Percentiles rank a stretch among this genome's conserved stretches.
phyloP scores from a whole-genome alignment of 2,113 vertebrate genomes.

The Aldabrachelys gigantea region DNA sequence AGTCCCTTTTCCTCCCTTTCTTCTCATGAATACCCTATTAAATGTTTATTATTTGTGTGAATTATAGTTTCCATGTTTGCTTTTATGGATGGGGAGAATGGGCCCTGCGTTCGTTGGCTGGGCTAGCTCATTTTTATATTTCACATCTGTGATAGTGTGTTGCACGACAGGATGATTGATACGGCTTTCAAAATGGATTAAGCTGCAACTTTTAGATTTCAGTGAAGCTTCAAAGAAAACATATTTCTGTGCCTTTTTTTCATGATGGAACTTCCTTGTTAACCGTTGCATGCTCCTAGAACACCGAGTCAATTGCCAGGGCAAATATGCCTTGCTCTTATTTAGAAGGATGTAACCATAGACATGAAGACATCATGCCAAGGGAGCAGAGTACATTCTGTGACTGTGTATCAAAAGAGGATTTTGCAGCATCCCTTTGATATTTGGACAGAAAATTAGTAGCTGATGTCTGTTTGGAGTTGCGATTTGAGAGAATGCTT shows the following conservation, averaged over 20 bases:
- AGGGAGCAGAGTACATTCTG: neutral
- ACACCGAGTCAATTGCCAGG: neutral
- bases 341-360: neutral
- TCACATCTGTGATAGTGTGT: constrained; percentile 28
- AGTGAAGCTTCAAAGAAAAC: constrained; percentile 76
- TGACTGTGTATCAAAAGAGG: neutral
- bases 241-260: constrained; percentile 44
- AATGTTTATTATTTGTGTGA: constrained; percentile 24
- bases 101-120: neutral
- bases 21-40: neutral
- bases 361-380: neutral
- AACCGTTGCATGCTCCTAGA: neutral
- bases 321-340: neutral
- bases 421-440: neutral
- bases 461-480: neutral
- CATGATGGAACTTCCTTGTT: neutral
- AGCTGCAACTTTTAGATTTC: constrained; percentile 30
- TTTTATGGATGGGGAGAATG: neutral
- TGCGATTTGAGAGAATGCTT: neutral
- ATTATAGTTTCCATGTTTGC: constrained; percentile 42
- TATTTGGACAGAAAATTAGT: neutral
- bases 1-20: neutral
- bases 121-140: constrained; percentile 34
- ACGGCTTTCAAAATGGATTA: constrained; percentile 56
- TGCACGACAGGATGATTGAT: constrained; percentile 77